Percentiles rank a stretch among this genome's conserved stretches.
Conservation (phyloP, 2,797 vertebrate genomes). For the Pyrrhura leucotis region DNA sequence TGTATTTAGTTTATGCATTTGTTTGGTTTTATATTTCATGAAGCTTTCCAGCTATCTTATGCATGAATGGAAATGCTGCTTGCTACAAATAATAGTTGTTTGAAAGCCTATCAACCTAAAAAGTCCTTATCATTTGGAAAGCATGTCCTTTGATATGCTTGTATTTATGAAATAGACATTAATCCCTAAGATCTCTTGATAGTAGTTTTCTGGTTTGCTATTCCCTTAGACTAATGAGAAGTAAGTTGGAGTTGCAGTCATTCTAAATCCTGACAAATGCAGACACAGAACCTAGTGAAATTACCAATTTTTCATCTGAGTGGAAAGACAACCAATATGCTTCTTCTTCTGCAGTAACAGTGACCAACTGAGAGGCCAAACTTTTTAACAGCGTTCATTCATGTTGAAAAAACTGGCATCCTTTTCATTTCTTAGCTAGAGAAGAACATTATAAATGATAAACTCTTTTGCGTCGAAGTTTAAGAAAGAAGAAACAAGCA, state of each 20-base stretch:
- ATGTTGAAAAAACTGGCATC: not conserved
- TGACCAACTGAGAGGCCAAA: not conserved
- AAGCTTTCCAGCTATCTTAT: not conserved
- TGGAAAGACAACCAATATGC: not conserved
- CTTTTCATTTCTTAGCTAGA: not conserved
- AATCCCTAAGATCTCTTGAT: not conserved
- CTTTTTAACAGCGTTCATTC: not conserved
- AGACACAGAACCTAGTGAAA: not conserved
- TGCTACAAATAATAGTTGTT: not conserved
- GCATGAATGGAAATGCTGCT: not conserved
- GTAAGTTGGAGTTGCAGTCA: not conserved
- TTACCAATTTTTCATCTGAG: not conserved
- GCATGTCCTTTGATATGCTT: not conserved
- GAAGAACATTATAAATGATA: not conserved
- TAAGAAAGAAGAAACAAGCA: not conserved
- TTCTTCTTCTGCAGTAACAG: not conserved
- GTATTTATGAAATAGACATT: not conserved
- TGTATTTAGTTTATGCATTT: not conserved
- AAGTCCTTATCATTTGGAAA: not conserved
- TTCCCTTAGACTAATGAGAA: not conserved
- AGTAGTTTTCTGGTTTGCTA: not conserved
- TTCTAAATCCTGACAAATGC: not conserved
- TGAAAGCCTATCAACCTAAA: not conserved
- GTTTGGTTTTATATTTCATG: not conserved
- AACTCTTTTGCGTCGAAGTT: not conserved